phyloP scores from a whole-genome alignment of 2,113 vertebrate genomes.

The Tetrax tetrax region DNA sequence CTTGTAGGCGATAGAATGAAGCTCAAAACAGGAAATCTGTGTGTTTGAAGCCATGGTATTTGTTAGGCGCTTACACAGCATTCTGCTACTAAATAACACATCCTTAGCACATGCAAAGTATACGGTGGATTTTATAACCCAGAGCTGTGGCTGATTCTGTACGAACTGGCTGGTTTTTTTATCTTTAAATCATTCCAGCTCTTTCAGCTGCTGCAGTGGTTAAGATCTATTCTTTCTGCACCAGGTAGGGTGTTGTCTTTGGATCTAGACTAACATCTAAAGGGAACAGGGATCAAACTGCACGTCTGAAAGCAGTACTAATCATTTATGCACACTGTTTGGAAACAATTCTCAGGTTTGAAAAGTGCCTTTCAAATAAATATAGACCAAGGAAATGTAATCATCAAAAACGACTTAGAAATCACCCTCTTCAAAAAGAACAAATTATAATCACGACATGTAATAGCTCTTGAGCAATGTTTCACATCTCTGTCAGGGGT shows the following conservation, averaged over 20 bases:
- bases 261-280: neutral
- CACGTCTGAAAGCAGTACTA: neutral
- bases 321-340: slow-evolving; percentile 46
- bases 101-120: neutral
- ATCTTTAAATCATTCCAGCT: neutral
- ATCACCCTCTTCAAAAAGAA: slow-evolving; percentile 48
- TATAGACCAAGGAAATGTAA: slow-evolving; percentile 39
- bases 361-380: neutral
- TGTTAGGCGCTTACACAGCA: neutral
- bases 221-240: neutral
- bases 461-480: slow-evolving; percentile 13
- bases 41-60: neutral
- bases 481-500: neutral
- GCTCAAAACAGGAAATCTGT: neutral
- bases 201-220: neutral
- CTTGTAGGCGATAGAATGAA: neutral
- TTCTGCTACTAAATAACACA: neutral
- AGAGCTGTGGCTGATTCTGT: neutral
- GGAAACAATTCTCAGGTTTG: slow-evolving; percentile 46
- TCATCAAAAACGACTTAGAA: neutral
- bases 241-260: neutral
- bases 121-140: neutral
- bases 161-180: neutral
- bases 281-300: neutral
- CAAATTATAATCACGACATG: slow-evolving; percentile 3